phyloP scores from a whole-genome alignment of 2,888 invertebrate species.

The Brassicogethes aeneus region DNA sequence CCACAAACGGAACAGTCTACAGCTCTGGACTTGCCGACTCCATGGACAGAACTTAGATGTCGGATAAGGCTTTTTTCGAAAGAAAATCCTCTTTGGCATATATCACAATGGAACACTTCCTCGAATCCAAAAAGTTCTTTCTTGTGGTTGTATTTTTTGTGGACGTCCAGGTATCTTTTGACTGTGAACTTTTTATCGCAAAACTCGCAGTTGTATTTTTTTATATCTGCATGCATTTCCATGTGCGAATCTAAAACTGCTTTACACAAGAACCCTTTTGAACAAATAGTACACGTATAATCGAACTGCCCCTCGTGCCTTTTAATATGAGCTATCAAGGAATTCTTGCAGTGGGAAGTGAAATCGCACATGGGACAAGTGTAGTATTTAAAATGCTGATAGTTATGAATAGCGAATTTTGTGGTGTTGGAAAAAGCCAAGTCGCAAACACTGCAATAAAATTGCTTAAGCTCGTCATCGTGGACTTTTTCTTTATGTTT shows the following conservation, averaged over 20 bases:
- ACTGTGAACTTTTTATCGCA: slow-evolving; percentile 31
- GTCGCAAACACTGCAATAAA: slow-evolving; percentile 23
- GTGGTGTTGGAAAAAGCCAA: slow-evolving; percentile 19
- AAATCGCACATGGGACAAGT: slow-evolving; percentile 23
- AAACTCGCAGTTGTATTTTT: slow-evolving; percentile 29
- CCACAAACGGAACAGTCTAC: slow-evolving; percentile 28
- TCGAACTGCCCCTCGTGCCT: slow-evolving; percentile 23
- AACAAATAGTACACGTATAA: slow-evolving; percentile 27
- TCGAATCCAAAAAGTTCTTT: slow-evolving; percentile 29
- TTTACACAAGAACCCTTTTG: slow-evolving; percentile 25
- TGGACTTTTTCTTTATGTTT: not conserved
- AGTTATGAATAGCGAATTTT: slow-evolving; percentile 22
- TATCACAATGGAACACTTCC: slow-evolving; percentile 24
- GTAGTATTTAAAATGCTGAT: slow-evolving; percentile 18
- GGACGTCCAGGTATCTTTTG: slow-evolving; percentile 25
- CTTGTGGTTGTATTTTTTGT: slow-evolving; percentile 29
- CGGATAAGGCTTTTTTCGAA: slow-evolving; percentile 31
- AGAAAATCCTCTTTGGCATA: slow-evolving; percentile 28
- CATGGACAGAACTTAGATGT: slow-evolving; percentile 30
- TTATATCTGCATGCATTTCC: slow-evolving; percentile 30
- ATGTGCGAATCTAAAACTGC: slow-evolving; percentile 26
- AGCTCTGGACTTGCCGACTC: slow-evolving; percentile 26
- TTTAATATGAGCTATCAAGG: slow-evolving; percentile 21
- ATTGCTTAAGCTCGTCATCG: slow-evolving; percentile 6
- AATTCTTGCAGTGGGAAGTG: slow-evolving; percentile 15